Percentiles rank a stretch among this genome's conserved stretches.
These are phyloP conservation scores for Leptinotarsa texana DNA, from an alignment of 1,140 invertebrate genomes.

Conservation along the genomic window DNA sequence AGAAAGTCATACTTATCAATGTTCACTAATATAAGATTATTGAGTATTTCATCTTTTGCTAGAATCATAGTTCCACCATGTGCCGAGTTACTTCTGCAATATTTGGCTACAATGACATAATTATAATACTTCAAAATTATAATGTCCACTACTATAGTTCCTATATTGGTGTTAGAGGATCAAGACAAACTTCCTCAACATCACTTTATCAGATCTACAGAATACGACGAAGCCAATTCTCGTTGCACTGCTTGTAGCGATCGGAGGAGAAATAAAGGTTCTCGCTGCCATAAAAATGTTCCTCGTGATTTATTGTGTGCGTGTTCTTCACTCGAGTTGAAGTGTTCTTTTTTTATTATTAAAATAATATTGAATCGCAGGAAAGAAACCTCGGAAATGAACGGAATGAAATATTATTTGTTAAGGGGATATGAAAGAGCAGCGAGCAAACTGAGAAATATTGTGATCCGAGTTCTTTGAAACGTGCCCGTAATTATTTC, in stretches of 20 bases:
- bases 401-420: conserved; percentile 16
- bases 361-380: conserved; percentile 11
- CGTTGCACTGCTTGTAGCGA: too few relatives aligned
- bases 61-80: too few relatives aligned
- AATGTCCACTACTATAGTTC: neutral
- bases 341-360: conserved; percentile 18
- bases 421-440: conserved; percentile 12
- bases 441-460: conserved; percentile 3
- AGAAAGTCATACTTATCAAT: too few relatives aligned
- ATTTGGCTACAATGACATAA: neutral
- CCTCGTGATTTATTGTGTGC: conserved; percentile 15
- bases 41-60: too few relatives aligned
- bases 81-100: too few relatives aligned
- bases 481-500: neutral
- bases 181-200: neutral
- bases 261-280: neutral
- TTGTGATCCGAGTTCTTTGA: neutral
- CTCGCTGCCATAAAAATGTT: conserved; percentile 19
- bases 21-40: too few relatives aligned
- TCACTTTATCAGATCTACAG: neutral
- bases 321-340: conserved; percentile 8
- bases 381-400: conserved; percentile 6
- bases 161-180: neutral
- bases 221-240: too few relatives aligned
- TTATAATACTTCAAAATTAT: neutral